Evolutionary conservation across 2,888 invertebrate species (phyloP).

Genomic region (Lithophane ornitopus): DNA sequence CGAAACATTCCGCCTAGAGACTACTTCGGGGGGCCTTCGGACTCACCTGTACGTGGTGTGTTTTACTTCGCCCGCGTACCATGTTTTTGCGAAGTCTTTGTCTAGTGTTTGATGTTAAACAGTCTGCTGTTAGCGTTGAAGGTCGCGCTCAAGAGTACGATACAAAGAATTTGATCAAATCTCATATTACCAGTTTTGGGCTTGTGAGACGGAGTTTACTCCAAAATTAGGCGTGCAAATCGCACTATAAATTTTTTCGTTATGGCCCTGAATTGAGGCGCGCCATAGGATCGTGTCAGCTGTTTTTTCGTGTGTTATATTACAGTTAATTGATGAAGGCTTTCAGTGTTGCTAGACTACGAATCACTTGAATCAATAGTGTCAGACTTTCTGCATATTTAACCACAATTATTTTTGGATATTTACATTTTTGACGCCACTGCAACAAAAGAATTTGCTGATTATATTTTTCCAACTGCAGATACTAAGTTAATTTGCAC

Average conservation of each 20-base stretch:
- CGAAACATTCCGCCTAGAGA: conserved; percentile 80
- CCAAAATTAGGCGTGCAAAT: conserved; percentile 51
- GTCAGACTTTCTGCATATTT: conserved; percentile 30
- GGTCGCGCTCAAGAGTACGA: conserved; percentile 56
- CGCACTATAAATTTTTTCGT: conserved; percentile 36
- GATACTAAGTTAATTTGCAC: conserved; percentile 2
- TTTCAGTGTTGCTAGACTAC: conserved; percentile 22
- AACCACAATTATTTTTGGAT: conserved; percentile 17
- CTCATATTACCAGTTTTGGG: conserved; percentile 63
- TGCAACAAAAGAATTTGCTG: conserved; percentile 23
- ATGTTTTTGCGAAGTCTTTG: conserved; percentile 66
- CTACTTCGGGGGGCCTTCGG: conserved; percentile 71
- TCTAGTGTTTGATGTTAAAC: conserved; percentile 67
- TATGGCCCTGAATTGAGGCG: conserved; percentile 27
- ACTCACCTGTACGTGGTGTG: conserved; percentile 66
- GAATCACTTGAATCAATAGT: conserved; percentile 47
- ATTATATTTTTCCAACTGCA: conserved; percentile 29
- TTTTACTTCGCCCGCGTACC: conserved; percentile 66
- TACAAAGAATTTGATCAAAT: conserved; percentile 65
- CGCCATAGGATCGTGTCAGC: conserved; percentile 44
- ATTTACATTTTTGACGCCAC: conserved; percentile 34
- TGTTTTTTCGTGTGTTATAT: conserved; percentile 36
- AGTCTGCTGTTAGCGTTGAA: conserved; percentile 63
- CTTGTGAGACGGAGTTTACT: conserved; percentile 45
- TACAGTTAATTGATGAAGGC: conserved; percentile 40